phyloP scores from a whole-genome alignment of 2,797 vertebrate species.

The Hemitrygon akajei region DNA sequence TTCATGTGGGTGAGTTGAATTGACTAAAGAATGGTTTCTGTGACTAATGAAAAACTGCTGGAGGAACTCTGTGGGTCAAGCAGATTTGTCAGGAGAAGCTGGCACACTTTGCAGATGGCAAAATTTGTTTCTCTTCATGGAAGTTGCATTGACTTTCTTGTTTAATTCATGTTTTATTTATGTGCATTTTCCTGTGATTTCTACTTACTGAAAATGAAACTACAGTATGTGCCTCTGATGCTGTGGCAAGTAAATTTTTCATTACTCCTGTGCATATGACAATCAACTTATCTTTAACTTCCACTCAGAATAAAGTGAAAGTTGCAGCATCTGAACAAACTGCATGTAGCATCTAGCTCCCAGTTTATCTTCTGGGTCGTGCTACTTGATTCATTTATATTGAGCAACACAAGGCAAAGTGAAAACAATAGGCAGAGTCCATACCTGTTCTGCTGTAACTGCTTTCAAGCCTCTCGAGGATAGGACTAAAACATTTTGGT shows the following conservation, averaged over 20 bases:
- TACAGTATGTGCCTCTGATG: too few species aligned
- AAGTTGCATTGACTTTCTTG: too few species aligned
- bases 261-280: too few species aligned
- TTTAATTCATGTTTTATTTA: too few species aligned
- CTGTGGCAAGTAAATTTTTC: too few species aligned
- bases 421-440: not conserved
- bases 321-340: not conserved
- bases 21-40: too few species aligned
- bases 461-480: not conserved
- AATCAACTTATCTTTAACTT: too few species aligned
- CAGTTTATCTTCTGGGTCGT: not conserved
- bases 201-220: too few species aligned
- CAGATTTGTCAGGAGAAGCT: not conserved
- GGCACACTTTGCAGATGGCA: not conserved
- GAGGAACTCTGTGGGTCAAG: too few species aligned
- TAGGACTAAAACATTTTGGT: not conserved
- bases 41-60: too few species aligned
- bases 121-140: slow-evolving; percentile 9
- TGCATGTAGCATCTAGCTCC: not conserved
- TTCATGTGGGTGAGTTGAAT: too few species aligned
- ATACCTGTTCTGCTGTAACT: not conserved
- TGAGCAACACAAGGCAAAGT: not conserved
- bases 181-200: too few species aligned
- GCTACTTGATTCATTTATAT: not conserved
- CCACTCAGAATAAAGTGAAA: not conserved